A percentile compares a stretch with the other conserved stretches of the same genome.
These are phyloP conservation scores for Taxidea taxus DNA, from an alignment of 2,113 vertebrate species.

Conservation along the genomic window DNA sequence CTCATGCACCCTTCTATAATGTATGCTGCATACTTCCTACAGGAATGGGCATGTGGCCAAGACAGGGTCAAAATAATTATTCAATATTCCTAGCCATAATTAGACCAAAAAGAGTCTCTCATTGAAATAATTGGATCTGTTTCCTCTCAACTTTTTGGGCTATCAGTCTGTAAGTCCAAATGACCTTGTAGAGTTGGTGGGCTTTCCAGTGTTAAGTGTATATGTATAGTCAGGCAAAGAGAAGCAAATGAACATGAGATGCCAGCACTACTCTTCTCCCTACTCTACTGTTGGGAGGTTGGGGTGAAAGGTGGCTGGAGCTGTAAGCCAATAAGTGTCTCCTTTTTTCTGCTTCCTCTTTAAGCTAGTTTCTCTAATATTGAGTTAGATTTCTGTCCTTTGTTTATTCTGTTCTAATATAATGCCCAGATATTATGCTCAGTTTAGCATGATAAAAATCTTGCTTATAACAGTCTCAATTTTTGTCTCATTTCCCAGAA, in stretches of 20 bases:
- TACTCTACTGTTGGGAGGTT: background rate
- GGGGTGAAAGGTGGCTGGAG: background rate
- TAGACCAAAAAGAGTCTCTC: background rate
- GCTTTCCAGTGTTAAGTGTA: background rate
- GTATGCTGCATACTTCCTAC: background rate
- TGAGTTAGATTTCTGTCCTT: background rate
- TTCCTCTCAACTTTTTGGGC: background rate
- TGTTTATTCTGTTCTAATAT: background rate
- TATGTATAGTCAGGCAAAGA: background rate
- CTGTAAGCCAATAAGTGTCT: background rate
- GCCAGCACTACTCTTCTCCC: rapidly evolving
- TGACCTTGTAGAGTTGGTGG: background rate
- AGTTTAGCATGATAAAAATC: background rate
- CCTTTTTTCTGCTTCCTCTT: background rate
- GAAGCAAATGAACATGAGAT: background rate
- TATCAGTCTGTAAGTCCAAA: background rate
- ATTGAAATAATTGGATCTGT: background rate
- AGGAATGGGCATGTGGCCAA: background rate
- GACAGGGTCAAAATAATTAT: background rate
- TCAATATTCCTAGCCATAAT: background rate
- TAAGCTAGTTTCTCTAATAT: background rate
- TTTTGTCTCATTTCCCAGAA: background rate
- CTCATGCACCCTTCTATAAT: background rate
- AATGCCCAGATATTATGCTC: background rate
- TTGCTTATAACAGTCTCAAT: background rate